Evolutionary conservation across 2,797 vertebrate species (phyloP), one percentile per base, ranked within the genome.

Genomic region (Syngnathus acus): DNA sequence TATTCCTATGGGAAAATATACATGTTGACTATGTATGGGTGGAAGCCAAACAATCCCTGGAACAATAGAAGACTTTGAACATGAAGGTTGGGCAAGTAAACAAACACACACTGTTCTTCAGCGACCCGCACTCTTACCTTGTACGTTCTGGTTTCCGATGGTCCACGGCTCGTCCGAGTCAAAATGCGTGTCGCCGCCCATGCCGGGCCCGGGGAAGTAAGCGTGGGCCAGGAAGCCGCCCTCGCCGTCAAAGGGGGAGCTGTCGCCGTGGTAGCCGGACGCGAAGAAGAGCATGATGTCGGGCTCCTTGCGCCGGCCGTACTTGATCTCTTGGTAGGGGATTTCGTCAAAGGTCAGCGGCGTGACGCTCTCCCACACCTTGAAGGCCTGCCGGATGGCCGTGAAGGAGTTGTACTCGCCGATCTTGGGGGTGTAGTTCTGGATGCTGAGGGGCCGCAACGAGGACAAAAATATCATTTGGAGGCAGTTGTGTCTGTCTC

Each of bases 241-340:
- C 0, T 91, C 83, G 9, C 96, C 96, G 0, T 98, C 96, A 19
- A 98, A 98, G 0, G 96, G 96, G 14, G 96, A 98, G 83, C 96
- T 98, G 91, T 98, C 96, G 0, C 95, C 94, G 0, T 98, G 96
- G 83, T 96, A 97, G 47, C 95, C 93, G 0, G 95, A 96, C 39
- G 96, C 96, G 1, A 98, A 98, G 82, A 97, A 95, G 81, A 98
- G 94, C 93, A 98, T 93, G 88, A 98, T 95, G 89, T 98, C 96
- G 0, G 95, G 94, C 66, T 94, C 93, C 78, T 94, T 94, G 68
- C 93, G 94, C 65, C 93, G 84, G 75, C 93, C 93, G 64, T 93
- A 93, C 68, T 92, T 90, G 79, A 97, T 93, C 73, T 96, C 94
- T 67, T 94, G 91, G 0, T 93, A 98, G 60, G 94, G 89, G 72